phyloP scores from a whole-genome alignment of 23 tunicate species.

The Styela clava region DNA sequence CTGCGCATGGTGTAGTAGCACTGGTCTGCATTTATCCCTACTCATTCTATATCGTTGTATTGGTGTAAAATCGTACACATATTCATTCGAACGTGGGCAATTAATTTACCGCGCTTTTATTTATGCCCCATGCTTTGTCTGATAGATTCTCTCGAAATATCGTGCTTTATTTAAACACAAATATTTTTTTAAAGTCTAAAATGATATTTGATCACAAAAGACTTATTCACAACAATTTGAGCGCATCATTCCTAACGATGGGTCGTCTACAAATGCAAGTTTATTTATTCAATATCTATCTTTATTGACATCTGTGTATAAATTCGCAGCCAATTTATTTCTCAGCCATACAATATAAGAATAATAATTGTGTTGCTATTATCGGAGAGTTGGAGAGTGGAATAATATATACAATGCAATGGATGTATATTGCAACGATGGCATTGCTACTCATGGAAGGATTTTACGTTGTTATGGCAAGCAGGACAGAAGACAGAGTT shows the following conservation, averaged over 20 bases:
- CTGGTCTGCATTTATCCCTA: no score
- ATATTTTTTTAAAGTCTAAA: no score
- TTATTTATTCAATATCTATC: no score
- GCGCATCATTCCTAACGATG: neutral
- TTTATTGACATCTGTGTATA: no score
- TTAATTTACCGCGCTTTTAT: neutral
- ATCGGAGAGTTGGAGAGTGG: no score
- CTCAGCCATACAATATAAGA: no score
- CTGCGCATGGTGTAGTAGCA: no score
- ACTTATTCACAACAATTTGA: neutral
- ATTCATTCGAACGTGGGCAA: neutral
- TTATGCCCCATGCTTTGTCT: neutral
- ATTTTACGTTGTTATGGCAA: neutral
- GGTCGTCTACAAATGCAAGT: neutral
- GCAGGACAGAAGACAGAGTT: neutral
- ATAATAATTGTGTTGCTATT: no score
- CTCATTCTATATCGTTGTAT: no score
- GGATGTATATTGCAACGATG: neutral
- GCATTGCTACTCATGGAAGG: neutral
- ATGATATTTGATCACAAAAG: neutral
- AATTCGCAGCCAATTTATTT: no score
- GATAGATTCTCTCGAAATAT: neutral
- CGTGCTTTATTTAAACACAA: neutral
- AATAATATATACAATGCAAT: neutral
- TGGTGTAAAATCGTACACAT: no score